Evolutionary conservation across 2,888 invertebrate species (phyloP).

Genomic region (Polyommatus icarus): DNA sequence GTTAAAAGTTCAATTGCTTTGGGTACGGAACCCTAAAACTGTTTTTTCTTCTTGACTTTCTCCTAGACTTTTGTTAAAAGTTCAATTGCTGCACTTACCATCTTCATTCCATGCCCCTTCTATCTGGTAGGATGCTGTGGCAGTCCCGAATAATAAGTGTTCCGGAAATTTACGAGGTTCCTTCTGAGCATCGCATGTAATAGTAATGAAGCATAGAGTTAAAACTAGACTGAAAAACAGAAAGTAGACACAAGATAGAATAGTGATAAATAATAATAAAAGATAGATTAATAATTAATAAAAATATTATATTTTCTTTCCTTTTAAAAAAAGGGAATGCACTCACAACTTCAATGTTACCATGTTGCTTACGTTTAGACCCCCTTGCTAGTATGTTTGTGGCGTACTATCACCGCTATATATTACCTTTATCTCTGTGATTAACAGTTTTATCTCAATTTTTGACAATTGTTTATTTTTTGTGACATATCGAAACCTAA

Average conservation of each 20-base stretch:
- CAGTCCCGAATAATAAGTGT: slow-evolving; percentile 53
- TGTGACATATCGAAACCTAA: background rate
- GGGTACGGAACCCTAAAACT: no score
- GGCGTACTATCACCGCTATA: background rate
- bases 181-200: slow-evolving; percentile 35
- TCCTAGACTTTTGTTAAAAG: background rate
- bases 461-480: background rate
- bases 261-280: no score
- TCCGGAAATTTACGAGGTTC: slow-evolving; percentile 52
- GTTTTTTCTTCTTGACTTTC: background rate
- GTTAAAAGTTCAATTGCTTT: no score
- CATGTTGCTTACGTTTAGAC: background rate
- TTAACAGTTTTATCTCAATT: slow-evolving; percentile 3
- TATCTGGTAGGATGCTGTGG: slow-evolving; percentile 72
- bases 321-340: no score
- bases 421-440: slow-evolving; percentile 2
- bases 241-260: no score
- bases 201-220: slow-evolving; percentile 9
- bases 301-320: no score
- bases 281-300: no score
- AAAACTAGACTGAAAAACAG: slow-evolving; percentile 4
- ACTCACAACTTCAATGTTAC: slow-evolving; percentile 4
- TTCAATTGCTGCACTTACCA: slow-evolving; percentile 50
- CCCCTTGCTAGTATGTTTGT: background rate
- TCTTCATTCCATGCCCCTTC: slow-evolving; percentile 75